Percentiles rank a stretch among this genome's conserved stretches.
Evolutionary conservation across 2,113 vertebrate species (phyloP).

Genomic region (Pantherophis guttatus): DNA sequence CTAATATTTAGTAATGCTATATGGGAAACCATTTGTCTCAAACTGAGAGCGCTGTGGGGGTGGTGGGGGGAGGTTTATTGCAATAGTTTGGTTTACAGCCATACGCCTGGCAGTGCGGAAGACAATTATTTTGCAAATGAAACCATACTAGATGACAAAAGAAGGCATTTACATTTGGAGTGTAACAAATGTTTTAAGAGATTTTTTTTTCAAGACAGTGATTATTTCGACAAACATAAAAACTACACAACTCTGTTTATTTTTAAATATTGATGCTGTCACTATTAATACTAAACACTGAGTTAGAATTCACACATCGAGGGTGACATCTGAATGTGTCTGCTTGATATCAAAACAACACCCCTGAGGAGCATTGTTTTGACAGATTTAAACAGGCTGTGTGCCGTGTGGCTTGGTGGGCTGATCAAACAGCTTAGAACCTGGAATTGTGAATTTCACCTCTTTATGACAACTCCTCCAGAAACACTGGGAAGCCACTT

Average conservation of each 20-base stretch:
- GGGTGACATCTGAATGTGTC: constrained; percentile 70
- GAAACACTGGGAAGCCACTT: constrained; percentile 20
- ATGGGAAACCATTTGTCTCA: constrained; percentile 16
- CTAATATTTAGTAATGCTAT: constrained; percentile 18
- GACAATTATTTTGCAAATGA: constrained; percentile 49
- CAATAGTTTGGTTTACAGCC: constrained; percentile 40
- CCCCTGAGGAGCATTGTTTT: constrained; percentile 63
- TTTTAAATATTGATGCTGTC: constrained; percentile 76
- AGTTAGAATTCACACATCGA: constrained; percentile 75
- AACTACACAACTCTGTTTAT: constrained; percentile 65
- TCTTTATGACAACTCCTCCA: constrained; percentile 36
- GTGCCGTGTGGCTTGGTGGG: constrained; percentile 38
- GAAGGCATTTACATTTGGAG: constrained; percentile 42
- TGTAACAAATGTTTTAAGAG: constrained; percentile 49
- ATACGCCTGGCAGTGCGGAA: constrained; percentile 47
- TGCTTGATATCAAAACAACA: constrained; percentile 73
- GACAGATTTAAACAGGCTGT: constrained; percentile 64
- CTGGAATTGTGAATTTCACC: constrained; percentile 40
- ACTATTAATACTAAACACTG: constrained; percentile 71
- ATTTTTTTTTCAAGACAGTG: constrained; percentile 28
- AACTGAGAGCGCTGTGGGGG: constrained; percentile 13
- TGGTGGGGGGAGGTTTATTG: constrained; percentile 13
- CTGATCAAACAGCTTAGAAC: constrained; percentile 37
- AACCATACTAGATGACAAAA: constrained; percentile 51
- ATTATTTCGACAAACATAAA: constrained; percentile 56